phyloP scores from a whole-genome alignment of 2,797 vertebrate genomes.

The Uromys caudimaculatus region DNA sequence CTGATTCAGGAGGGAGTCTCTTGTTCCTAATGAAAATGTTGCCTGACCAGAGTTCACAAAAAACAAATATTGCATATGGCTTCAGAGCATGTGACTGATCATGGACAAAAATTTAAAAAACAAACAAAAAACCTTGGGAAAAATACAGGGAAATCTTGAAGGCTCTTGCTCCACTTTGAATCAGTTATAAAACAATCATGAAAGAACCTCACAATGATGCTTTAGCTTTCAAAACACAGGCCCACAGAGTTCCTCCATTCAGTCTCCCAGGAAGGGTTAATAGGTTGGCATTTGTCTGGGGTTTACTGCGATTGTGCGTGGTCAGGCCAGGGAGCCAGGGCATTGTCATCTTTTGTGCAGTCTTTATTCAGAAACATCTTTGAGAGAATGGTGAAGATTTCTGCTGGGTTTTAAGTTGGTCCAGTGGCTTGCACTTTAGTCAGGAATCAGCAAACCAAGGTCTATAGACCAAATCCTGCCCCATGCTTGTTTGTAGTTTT shows the following conservation, averaged over 20 bases:
- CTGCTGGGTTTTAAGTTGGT: neutral
- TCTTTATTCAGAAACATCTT: neutral
- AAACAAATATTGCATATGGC: neutral
- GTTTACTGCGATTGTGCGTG: neutral
- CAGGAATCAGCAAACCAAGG: neutral
- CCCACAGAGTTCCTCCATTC: neutral
- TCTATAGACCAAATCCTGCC: neutral
- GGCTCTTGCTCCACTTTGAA: neutral
- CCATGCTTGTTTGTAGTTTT: neutral
- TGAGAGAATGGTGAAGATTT: neutral
- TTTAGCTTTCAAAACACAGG: constrained; percentile 33
- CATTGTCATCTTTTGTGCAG: neutral
- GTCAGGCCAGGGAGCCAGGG: neutral
- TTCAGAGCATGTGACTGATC: constrained; percentile 71
- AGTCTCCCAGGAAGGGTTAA: neutral
- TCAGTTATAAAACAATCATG: constrained; percentile 24
- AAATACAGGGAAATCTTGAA: constrained; percentile 5
- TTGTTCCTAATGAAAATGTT: constrained; percentile 46
- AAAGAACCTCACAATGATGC: neutral
- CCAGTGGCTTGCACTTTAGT: neutral
- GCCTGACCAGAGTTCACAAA: constrained; percentile 37
- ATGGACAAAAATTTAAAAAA: constrained; percentile 60
- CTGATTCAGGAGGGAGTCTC: constrained; percentile 57
- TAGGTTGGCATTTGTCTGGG: neutral
- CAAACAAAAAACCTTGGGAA: constrained; percentile 44